Conservation (phyloP, 1,140 invertebrate genomes). For the Sitobion miscanthi region DNA sequence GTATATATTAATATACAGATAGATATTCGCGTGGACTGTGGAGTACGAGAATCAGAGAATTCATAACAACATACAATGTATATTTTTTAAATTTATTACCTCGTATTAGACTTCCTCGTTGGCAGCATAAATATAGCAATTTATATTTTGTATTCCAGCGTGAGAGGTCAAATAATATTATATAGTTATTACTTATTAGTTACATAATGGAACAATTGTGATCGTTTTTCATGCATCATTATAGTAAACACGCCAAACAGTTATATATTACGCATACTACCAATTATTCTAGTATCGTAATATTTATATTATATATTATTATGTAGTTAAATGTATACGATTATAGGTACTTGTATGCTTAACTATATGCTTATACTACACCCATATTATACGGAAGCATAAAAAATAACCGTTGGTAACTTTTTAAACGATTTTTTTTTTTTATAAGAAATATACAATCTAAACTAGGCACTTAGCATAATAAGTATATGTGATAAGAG, state of each 20-base stretch:
- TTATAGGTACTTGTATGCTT: neutral
- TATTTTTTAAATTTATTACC: neutral
- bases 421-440: neutral
- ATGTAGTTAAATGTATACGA: neutral
- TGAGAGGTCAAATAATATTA: neutral
- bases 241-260: neutral
- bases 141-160: neutral
- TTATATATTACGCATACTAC: neutral
- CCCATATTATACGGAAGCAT: neutral
- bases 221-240: neutral
- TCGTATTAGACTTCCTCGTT: neutral
- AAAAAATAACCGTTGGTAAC: neutral
- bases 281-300: neutral
- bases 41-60: neutral
- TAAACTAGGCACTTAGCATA: too few relatives aligned
- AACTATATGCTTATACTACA: neutral
- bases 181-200: neutral
- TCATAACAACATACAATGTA: neutral
- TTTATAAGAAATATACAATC: too few relatives aligned
- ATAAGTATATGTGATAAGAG: too few relatives aligned
- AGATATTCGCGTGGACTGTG: neutral
- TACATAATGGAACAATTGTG: neutral
- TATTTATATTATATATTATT: neutral
- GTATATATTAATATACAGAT: neutral
- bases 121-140: neutral